Evolutionary conservation across 2,888 invertebrate species (phyloP).

Genomic region (Rhodophaea formosa): DNA sequence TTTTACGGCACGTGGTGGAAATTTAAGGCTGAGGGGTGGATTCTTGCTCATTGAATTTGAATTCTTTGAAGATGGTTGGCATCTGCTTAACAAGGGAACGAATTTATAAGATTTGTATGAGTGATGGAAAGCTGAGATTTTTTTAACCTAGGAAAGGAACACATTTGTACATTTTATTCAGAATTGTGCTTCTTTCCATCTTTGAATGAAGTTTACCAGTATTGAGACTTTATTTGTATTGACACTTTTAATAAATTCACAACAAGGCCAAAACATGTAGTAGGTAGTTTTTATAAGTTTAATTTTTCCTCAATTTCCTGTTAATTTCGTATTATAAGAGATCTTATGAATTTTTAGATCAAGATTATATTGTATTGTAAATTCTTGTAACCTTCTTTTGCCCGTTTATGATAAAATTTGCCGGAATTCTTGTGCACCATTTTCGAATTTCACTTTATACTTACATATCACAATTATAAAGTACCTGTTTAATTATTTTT

Average conservation of each 20-base stretch:
- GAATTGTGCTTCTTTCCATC: slow-evolving; percentile 22
- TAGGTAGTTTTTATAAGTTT: slow-evolving; percentile 8
- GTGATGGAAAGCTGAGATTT: neutral
- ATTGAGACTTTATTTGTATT: slow-evolving; percentile 16
- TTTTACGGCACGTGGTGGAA: neutral
- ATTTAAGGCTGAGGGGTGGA: slow-evolving; percentile 1
- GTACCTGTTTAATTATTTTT: slow-evolving; percentile 33
- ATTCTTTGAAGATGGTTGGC: slow-evolving; percentile 22
- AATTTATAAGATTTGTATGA: slow-evolving; percentile 6
- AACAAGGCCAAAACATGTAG: slow-evolving; percentile 16
- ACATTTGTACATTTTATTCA: slow-evolving; percentile 15
- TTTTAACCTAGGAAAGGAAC: neutral
- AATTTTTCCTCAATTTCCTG: neutral
- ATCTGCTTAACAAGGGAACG: slow-evolving; percentile 25
- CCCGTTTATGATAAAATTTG: slow-evolving; percentile 19
- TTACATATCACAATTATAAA: slow-evolving; percentile 37
- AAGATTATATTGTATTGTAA: slow-evolving; percentile 20
- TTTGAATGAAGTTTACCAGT: slow-evolving; percentile 21
- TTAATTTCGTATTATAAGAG: neutral
- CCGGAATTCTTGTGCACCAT: slow-evolving; percentile 4
- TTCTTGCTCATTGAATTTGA: slow-evolving; percentile 44
- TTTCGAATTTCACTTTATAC: slow-evolving; percentile 27
- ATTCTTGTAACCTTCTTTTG: too few species aligned
- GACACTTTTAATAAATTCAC: slow-evolving; percentile 3
- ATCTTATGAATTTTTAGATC: slow-evolving; percentile 33